Evolutionary conservation across 2,797 vertebrate species (phyloP), one percentile per base, ranked within the genome.

Genomic region (Helostoma temminkii): DNA sequence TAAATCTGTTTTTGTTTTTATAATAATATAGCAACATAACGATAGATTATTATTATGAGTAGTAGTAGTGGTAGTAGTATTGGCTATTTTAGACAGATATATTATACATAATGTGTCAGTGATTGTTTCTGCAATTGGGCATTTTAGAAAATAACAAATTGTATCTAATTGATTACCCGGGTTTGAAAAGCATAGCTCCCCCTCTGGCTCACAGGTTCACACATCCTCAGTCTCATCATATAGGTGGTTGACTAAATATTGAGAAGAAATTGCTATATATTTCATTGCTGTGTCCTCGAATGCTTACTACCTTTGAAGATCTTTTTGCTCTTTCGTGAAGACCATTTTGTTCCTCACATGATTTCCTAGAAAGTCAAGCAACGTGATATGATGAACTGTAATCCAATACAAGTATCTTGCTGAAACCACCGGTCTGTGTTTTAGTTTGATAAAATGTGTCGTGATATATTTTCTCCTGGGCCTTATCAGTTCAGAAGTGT

Each of bases 161-260:
- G 16, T 10, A 19, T 50, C 6, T 41, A 25, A 66, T 55, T n/a
- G n/a, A n/a, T n/a, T n/a, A n/a, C n/a, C n/a, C n/a, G n/a, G 26
- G 19, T 66, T 71, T 56, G 34, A 66, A 67, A 64, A 68, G 53
- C 57, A 74, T 14, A 81, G 86, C 84, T 77, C 84, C 86, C 75
- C 85, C 83, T 75, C 81, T 81, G 84, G 83, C 71, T 80, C 71
- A 58, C 24, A 73, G 43, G 60, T 55, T 42, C 49, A 55, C 53
- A 8, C 18, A 26, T 21, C 19, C 34, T 3, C 34, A 36, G 10
- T 11, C 14, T 48, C 55, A 77, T 9, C 8, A 59, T 9, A 15
- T 5, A 26, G 10, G 39, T 8, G 36, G 36, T 41, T 8, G 18
- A 18, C 39, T 18, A 36, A 57, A 56, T 9, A 42, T 52, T 22